These are phyloP conservation scores for Blomia tropicalis DNA, from an alignment of 2,888 invertebrate genomes.

Conservation along the genomic window DNA sequence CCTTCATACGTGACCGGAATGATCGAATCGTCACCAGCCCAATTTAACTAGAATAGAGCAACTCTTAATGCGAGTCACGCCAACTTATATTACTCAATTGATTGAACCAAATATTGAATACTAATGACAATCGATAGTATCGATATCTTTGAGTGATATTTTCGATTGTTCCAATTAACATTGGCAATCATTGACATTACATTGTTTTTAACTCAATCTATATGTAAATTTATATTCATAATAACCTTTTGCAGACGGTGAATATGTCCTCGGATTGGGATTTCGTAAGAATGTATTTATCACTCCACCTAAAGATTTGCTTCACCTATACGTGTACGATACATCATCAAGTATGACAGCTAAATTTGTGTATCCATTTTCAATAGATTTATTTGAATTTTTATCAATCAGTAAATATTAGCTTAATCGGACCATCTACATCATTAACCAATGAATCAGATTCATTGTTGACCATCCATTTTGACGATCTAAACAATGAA, in stretches of 20 bases:
- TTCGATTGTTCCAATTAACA: no score
- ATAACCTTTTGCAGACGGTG: not conserved
- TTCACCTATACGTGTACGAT: constrained; percentile 15
- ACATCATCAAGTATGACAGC: not conserved
- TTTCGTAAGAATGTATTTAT: constrained; percentile 20
- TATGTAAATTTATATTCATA: no score
- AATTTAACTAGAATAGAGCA: no score
- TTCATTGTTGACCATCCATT: constrained; percentile 9
- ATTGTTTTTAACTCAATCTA: no score
- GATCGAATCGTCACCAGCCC: no score
- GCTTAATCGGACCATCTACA: not conserved
- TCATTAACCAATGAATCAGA: constrained; percentile 12
- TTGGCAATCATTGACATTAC: no score
- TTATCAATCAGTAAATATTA: not conserved
- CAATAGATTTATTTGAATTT: not conserved
- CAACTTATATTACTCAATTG: no score
- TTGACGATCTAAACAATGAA: constrained; percentile 13
- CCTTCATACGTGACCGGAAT: no score
- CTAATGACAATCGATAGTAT: no score
- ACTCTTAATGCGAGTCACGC: no score
- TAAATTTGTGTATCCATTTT: not conserved
- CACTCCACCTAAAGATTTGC: constrained; percentile 9
- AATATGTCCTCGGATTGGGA: constrained; percentile 21
- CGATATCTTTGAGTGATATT: no score
- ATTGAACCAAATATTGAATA: no score